Base-by-base conservation (phyloP, 2,888 invertebrate genomes). In the Eumacrocentrus americanus region DNA sequence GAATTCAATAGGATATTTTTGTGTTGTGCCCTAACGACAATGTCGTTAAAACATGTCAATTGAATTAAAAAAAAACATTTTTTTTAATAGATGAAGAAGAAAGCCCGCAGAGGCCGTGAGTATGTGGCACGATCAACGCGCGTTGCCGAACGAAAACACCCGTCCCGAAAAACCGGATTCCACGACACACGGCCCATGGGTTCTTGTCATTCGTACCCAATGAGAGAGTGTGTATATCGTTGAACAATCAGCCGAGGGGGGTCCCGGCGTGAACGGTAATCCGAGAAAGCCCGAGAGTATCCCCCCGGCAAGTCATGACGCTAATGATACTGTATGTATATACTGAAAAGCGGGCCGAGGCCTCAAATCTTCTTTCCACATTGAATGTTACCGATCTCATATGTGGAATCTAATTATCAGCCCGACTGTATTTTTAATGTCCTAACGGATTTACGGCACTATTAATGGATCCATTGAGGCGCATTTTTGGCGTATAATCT, bases 101-200 rank as follows among this genome's bases (percentile, higher is more conserved):
- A 29, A 29, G 29, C 4, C 4, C 5, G 9, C 4, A 29, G 29
- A 6, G 4, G 29, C 29, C 65, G 64, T 60, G 48, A 52, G 35
- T 22, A 46, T n/a, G n/a, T n/a, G 40, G 20, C 29, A 53, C 22
- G 34, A 52, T 12, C 3, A 42, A 23, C 18, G 14, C 53, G 29
- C 54, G 44, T 58, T 62, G 58, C 42, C 48, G 47, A 53, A 60
- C 16, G 35, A 52, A 60, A 59, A 46, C 4, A 16, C 29, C 20
- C 20, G 47, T 29, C 47, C 52, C 50, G 40, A 56, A 58, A 65
- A 62, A 63, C 59, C 54, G 63, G 59, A 65, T 63, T 62, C 44
- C 35, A 44, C 51, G n/a, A 16, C 16, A 18, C 35, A 23, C 18
- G 38, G 57, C 46, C 42, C 38, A 22, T 18, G 35, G 16, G 18